A percentile compares a stretch with the other conserved stretches of the same genome.
Evolutionary conservation across 1,140 invertebrate species (phyloP).

Genomic region (Drepana arcuata): DNA sequence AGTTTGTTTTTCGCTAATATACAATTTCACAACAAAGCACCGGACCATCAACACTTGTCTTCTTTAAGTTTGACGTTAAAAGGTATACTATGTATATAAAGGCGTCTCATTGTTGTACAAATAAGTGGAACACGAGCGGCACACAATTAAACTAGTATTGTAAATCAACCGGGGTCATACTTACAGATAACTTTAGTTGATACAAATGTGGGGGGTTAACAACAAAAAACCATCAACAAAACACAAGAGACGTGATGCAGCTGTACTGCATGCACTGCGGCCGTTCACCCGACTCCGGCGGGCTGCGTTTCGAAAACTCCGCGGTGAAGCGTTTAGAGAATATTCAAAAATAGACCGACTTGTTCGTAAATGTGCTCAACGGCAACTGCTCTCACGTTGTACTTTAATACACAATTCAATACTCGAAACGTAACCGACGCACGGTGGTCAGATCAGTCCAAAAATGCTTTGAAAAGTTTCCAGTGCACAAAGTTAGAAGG

Average conservation of each 20-base stretch:
- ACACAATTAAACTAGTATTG: constrained; percentile 33
- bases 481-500: constrained; percentile 58
- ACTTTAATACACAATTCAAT: constrained; percentile 25
- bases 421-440: constrained; percentile 24
- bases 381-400: constrained; percentile 29
- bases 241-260: constrained; percentile 61
- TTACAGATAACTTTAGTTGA: constrained; percentile 63
- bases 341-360: constrained; percentile 68
- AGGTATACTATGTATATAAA: no score
- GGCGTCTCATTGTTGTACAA: no score
- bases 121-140: no score
- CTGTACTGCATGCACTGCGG: constrained; percentile 48
- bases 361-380: constrained; percentile 40
- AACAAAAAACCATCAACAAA: constrained; percentile 68
- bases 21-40: constrained; percentile 2
- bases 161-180: constrained; percentile 62
- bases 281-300: constrained; percentile 54
- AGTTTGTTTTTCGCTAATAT: constrained; percentile 12
- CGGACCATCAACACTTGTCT: constrained; percentile 36
- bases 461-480: constrained; percentile 64
- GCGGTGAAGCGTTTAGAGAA: constrained; percentile 60
- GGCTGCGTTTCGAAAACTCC: constrained; percentile 67
- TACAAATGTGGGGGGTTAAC: constrained; percentile 43
- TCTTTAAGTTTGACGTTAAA: no score
- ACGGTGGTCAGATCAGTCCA: constrained; percentile 26